Evolutionary conservation across 2,797 vertebrate genomes (phyloP).

Genomic region (Sylvia borin): DNA sequence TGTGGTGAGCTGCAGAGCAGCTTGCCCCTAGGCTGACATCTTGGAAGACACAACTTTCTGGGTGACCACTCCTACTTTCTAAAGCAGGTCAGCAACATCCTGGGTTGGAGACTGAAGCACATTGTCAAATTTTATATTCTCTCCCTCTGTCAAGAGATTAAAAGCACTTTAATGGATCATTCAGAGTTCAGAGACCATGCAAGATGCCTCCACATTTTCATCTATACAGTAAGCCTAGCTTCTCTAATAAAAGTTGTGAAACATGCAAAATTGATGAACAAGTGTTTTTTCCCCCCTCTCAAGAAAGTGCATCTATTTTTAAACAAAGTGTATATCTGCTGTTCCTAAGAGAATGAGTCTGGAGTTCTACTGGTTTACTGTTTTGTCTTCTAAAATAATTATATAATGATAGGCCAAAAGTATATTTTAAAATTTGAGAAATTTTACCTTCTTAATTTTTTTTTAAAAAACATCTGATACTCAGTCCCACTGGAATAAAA

Average conservation of each 20-base stretch:
- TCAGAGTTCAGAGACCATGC: neutral
- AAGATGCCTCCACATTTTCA: neutral
- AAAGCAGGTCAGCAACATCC: neutral
- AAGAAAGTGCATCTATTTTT: neutral
- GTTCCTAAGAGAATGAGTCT: neutral
- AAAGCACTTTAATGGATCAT: neutral
- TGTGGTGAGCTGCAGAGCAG: neutral
- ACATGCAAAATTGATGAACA: conserved; percentile 10
- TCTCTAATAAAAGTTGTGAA: conserved; percentile 2
- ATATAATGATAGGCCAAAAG: neutral
- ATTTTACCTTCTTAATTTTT: neutral
- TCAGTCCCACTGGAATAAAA: neutral
- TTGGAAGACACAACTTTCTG: neutral
- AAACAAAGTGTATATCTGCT: neutral
- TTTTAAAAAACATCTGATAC: neutral
- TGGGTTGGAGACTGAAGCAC: neutral
- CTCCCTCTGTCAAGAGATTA: neutral
- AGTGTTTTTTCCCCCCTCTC: neutral
- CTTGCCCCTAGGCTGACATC: neutral
- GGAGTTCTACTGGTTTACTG: neutral
- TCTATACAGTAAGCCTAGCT: neutral
- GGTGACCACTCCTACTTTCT: neutral
- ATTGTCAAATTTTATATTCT: neutral
- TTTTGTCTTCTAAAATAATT: neutral
- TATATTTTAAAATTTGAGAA: neutral